Evolutionary conservation across 2,113 vertebrate genomes (phyloP).

Genomic region (Condylura cristata): DNA sequence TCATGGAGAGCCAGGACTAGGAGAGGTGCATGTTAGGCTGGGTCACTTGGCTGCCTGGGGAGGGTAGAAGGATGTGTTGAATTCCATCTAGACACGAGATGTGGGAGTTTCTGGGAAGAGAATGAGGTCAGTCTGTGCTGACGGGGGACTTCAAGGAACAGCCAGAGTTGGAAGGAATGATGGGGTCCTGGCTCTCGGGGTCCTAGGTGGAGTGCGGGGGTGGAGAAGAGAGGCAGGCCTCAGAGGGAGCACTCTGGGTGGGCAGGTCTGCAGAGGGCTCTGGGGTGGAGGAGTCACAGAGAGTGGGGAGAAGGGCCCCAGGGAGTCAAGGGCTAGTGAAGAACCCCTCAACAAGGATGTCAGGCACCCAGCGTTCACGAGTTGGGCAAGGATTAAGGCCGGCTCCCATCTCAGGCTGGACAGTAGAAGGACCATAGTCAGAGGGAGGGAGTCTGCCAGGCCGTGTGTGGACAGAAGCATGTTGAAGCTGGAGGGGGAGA

Average conservation of each 20-base stretch:
- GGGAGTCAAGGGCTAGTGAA: not conserved
- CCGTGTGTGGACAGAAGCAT: too few relatives aligned
- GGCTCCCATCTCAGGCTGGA: accelerated
- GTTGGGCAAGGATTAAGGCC: not conserved
- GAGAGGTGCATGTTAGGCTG: not conserved
- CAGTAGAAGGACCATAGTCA: not conserved
- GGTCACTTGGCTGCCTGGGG: not conserved
- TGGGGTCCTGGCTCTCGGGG: too few relatives aligned
- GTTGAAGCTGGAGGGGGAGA: not conserved
- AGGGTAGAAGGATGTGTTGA: too few relatives aligned
- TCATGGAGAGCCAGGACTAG: not conserved
- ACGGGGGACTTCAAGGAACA: accelerated
- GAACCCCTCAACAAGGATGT: not conserved
- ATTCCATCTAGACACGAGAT: not conserved
- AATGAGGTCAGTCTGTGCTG: accelerated
- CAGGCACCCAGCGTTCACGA: not conserved
- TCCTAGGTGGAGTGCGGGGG: too few relatives aligned
- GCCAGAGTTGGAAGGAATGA: not conserved
- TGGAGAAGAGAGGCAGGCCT: too few relatives aligned
- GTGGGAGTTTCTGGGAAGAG: not conserved
- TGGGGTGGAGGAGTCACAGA: not conserved
- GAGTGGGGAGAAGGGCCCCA: too few relatives aligned
- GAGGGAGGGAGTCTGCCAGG: not conserved
- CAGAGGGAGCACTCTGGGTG: too few relatives aligned
- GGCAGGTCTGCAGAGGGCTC: not conserved